Evolutionary conservation across 1,140 invertebrate genomes (phyloP).

Genomic region (Antheraea pernyi): DNA sequence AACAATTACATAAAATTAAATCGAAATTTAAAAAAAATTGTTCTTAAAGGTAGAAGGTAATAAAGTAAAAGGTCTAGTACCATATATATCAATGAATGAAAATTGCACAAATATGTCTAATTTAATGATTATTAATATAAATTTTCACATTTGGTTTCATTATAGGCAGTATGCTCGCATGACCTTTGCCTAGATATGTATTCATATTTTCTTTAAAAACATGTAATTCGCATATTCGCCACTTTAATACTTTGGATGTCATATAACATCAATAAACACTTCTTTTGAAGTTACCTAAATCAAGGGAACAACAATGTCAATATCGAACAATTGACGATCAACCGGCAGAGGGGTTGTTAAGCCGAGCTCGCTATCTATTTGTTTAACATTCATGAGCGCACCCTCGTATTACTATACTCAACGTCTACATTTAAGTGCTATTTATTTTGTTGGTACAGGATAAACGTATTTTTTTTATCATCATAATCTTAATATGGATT

Average conservation of each 20-base stretch:
- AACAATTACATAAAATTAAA: no score
- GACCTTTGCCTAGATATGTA: no score
- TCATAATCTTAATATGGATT: no score
- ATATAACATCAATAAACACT: conserved; percentile 11
- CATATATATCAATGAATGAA: no score
- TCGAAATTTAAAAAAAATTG: no score
- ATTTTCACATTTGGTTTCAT: no score
- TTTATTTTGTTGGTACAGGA: not conserved
- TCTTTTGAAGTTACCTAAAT: not conserved
- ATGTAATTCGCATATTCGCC: not conserved
- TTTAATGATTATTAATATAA: no score
- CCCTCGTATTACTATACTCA: not conserved
- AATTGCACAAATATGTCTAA: no score
- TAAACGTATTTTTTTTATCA: not conserved
- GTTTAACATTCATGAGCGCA: conserved; percentile 40
- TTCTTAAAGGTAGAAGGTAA: no score
- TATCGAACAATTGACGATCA: conserved; percentile 25
- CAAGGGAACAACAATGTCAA: conserved; percentile 16
- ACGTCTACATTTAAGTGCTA: not conserved
- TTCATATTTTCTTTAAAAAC: not conserved
- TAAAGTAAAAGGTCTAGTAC: no score
- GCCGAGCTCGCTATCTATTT: conserved; percentile 29
- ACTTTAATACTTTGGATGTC: not conserved
- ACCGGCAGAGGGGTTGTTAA: conserved; percentile 25
- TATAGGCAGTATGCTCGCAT: not conserved